phyloP scores from a whole-genome alignment of 2,113 vertebrate genomes.

The Scomber colias region DNA sequence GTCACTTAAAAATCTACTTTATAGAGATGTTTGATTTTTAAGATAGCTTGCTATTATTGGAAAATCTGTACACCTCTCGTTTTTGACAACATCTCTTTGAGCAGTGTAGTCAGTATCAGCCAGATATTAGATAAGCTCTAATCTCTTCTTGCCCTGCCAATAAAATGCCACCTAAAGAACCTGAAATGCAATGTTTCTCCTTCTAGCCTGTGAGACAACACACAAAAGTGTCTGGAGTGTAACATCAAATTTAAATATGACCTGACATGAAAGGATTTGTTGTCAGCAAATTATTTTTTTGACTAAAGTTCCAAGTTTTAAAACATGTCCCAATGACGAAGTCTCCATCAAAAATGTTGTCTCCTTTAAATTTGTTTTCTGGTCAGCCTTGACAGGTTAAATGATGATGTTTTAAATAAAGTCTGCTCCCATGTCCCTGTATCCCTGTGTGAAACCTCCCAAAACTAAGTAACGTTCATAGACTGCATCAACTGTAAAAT shows the following conservation, averaged over 20 bases:
- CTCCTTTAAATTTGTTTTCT: background rate
- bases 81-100: conserved; percentile 8
- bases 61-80: background rate
- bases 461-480: background rate
- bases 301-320: background rate
- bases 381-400: background rate
- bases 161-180: conserved; percentile 45
- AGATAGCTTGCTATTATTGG: background rate
- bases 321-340: background rate
- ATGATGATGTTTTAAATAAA: background rate
- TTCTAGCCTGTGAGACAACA: conserved; percentile 11
- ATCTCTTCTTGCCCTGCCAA: conserved; percentile 27
- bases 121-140: conserved; percentile 48
- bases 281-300: background rate
- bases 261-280: background rate
- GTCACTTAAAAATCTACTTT: conserved; percentile 2
- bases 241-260: background rate
- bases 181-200: conserved; percentile 50
- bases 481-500: background rate
- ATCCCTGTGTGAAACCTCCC: background rate
- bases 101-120: conserved; percentile 24
- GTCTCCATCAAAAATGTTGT: background rate
- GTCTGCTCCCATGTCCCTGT: too few species aligned
- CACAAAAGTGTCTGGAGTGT: background rate
- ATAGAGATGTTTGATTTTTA: background rate